Base-by-base conservation (phyloP, 1,140 invertebrate species). In the Aphelenchoides fujianensis region DNA sequence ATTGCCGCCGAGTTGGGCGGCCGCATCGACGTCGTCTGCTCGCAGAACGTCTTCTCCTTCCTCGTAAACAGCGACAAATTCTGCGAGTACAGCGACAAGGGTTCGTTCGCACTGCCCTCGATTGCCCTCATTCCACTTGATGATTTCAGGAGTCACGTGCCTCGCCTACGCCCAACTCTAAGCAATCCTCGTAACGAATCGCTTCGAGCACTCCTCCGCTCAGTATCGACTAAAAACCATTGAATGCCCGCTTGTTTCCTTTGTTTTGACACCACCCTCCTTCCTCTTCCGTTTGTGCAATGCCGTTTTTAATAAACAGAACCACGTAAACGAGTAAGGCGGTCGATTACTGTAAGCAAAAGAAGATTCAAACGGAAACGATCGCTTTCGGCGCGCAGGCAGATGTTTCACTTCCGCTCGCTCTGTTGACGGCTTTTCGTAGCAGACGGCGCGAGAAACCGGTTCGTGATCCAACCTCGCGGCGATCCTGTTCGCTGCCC, bases 21-120 rank as follows among this genome's bases (percentile, higher is more conserved):
- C 7, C 68, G 64, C 36, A 77, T 78, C 16, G 76, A 78, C 54
- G 76, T 78, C 1, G 69, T 78, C 32, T 78, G 76, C 63, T 64
- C 68, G 0, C 12, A 16, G 5, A 55, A 37, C 5, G 68, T 74
- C 2, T 74, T 74, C 53, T 52, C 35, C 19, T 74, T 76, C 54
- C 48, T 74, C n/a, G 73, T 74, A 5, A 74, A 74, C 64, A 74
- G 73, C 19, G 73, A 74, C n/a, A 35, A 62, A 27, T 74, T 77
- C 67, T 74, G 73, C 53, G 73, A 74, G 59, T 31, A 37, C 2
- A 74, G 77, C 41, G 68, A 72, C 34, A 77, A 74, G 28, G 73
- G 73, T 28, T n/a, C n/a, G n/a, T n/a, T n/a, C n/a, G n/a, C n/a
- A n/a, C n/a, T n/a, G n/a, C n/a, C n/a, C n/a, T n/a, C n/a, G n/a